Base-by-base conservation (phyloP, 2,113 vertebrate genomes). In the Phycodurus eques region DNA sequence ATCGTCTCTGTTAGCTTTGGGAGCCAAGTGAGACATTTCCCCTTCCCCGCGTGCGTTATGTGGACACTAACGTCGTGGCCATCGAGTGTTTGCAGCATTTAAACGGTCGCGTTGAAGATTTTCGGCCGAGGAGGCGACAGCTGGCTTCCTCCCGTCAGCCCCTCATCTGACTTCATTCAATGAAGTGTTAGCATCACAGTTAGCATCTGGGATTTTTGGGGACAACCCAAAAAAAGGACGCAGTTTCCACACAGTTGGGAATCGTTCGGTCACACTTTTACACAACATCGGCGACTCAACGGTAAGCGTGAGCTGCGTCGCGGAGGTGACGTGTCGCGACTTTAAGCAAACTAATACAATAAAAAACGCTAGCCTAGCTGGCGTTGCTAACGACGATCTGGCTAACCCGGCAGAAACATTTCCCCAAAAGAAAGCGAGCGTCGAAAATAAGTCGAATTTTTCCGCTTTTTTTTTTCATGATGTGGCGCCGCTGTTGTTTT, bases 141-240 rank as follows among this genome's bases (percentile, higher is more conserved):
- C 71, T 74, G 68, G 54, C 72, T 70, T 54, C 17, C 15, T 15
- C 15, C 14, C n/a, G 53, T 56, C 53, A 61, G 44, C 22, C 74
- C 77, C 51, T 53, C 72, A 81, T 76, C 79, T 78, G 82, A 77
- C 59, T 90, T 88, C 88, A 92, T 92, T 93, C 83, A 92, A 91
- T 93, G 88, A 83, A 87, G 77, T 80, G 33, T 80, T 75, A 84
- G 74, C 79, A 76, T 60, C 68, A 78, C 66, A 80, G 62, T 85
- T 85, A 80, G 84, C 86, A 70, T 77, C 78, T 81, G 75, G 82
- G 79, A 68, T 84, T 72, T 63, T n/a, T 14, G 17, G 35, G 35
- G 35, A 39, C 4, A 6, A 39, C 35, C 15, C 15, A 35, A 35
- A 19, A 53, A 69, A 46, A 66, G 56, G 1, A 17, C 11, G 31